phyloP scores from a whole-genome alignment of 2,113 vertebrate species.

The Psittacus erithacus region DNA sequence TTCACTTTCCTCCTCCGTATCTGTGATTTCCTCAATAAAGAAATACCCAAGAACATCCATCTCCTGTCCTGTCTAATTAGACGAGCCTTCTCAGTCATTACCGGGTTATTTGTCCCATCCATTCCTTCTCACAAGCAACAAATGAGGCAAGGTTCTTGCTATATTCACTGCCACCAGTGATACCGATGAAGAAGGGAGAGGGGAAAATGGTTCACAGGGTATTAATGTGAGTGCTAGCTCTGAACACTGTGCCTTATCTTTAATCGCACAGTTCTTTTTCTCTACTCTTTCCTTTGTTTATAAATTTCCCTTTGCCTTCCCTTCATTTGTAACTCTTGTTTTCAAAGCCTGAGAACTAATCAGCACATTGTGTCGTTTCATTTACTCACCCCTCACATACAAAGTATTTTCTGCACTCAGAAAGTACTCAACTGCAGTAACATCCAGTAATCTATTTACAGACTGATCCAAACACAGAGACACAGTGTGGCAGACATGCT shows the following conservation, averaged over 20 bases:
- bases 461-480: background rate
- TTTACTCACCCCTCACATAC: background rate
- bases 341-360: background rate
- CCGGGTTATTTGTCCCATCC: conserved; percentile 21
- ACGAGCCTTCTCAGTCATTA: conserved; percentile 46
- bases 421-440: background rate
- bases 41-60: conserved; percentile 51
- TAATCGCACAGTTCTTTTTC: background rate
- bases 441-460: background rate
- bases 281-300: background rate
- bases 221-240: background rate
- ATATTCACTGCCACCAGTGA: conserved; percentile 45
- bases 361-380: background rate
- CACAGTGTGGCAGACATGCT: background rate
- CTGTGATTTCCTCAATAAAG: background rate
- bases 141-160: conserved; percentile 45
- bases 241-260: background rate
- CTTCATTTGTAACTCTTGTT: background rate
- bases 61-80: conserved; percentile 65
- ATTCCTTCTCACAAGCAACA: conserved; percentile 39
- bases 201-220: background rate
- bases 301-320: background rate
- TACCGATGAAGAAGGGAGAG: background rate
- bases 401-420: background rate
- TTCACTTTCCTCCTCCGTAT: background rate